Evolutionary conservation across 1,140 invertebrate species (phyloP).

Genomic region (Ectropis grisescens): DNA sequence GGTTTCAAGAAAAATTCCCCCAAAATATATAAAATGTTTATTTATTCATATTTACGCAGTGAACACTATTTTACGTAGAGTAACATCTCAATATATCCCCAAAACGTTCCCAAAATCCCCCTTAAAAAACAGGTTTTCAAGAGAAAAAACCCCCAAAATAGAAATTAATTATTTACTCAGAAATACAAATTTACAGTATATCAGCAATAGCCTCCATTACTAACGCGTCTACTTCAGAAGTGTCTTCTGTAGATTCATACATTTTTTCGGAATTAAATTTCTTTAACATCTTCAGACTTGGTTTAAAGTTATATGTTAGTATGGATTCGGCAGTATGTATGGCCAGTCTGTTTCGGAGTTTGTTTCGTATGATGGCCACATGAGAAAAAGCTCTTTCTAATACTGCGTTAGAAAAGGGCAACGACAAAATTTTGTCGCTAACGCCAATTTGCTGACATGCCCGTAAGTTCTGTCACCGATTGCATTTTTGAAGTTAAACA

Average conservation of each 20-base stretch:
- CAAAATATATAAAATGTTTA: background rate
- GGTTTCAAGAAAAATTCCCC: background rate
- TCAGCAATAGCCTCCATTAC: background rate
- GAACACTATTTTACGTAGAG: background rate
- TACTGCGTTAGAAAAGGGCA: background rate
- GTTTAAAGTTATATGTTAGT: too few relatives aligned
- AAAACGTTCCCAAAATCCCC: too few relatives aligned
- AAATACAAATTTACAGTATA: too few relatives aligned
- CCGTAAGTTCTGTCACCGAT: background rate
- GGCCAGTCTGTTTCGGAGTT: background rate
- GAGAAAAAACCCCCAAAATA: too few relatives aligned
- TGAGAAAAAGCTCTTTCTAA: slow-evolving; percentile 2
- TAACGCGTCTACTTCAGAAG: background rate
- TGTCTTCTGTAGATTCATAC: background rate
- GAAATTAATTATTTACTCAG: too few relatives aligned
- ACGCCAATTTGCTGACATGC: background rate
- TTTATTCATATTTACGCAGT: background rate
- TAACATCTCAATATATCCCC: too few relatives aligned
- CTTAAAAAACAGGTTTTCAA: too few relatives aligned
- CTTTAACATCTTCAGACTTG: background rate
- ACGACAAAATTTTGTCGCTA: background rate
- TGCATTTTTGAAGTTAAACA: background rate
- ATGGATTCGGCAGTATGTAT: slow-evolving; percentile 1
- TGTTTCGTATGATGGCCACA: slow-evolving; percentile 6
- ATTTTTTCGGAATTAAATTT: background rate